phyloP scores from a whole-genome alignment of 35 echinoderm and acorn worm species.

The Diadema setosum region DNA sequence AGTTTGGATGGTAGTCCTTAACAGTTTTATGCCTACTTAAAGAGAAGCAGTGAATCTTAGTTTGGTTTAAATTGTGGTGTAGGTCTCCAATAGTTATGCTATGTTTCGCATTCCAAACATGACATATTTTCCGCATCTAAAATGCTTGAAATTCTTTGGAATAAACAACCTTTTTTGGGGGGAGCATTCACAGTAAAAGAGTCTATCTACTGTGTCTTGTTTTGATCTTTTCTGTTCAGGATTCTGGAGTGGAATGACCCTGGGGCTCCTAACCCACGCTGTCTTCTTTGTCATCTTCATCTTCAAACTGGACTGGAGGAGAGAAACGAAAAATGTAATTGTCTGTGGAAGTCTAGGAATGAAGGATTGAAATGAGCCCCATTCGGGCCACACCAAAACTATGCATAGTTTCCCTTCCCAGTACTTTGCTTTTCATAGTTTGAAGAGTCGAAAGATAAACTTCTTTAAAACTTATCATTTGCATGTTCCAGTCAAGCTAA shows the following conservation, averaged over 20 bases:
- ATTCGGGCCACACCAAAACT: too few species aligned
- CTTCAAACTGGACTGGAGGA: neutral
- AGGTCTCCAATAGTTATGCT: neutral
- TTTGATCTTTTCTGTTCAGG: neutral
- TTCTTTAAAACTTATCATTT: too few species aligned
- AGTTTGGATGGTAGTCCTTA: too few species aligned
- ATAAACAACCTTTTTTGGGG: neutral
- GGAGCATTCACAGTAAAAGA: too few species aligned
- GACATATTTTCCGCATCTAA: neutral
- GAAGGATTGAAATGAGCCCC: too few species aligned
- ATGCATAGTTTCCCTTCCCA: too few species aligned
- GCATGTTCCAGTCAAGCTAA: too few species aligned
- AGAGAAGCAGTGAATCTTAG: neutral
- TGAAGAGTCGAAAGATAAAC: too few species aligned
- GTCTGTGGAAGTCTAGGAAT: too few species aligned
- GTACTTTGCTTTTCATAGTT: too few species aligned
- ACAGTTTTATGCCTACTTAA: too few species aligned
- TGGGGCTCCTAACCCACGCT: neutral
- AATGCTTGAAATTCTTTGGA: neutral
- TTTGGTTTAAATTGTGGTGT: neutral
- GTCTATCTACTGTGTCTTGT: too few species aligned
- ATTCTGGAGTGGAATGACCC: constrained; percentile 6
- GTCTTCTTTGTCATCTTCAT: neutral
- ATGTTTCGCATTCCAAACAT: neutral
- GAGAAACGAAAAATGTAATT: neutral